Evolutionary conservation across 2,113 vertebrate species (phyloP).

Genomic region (Hassar affinis): DNA sequence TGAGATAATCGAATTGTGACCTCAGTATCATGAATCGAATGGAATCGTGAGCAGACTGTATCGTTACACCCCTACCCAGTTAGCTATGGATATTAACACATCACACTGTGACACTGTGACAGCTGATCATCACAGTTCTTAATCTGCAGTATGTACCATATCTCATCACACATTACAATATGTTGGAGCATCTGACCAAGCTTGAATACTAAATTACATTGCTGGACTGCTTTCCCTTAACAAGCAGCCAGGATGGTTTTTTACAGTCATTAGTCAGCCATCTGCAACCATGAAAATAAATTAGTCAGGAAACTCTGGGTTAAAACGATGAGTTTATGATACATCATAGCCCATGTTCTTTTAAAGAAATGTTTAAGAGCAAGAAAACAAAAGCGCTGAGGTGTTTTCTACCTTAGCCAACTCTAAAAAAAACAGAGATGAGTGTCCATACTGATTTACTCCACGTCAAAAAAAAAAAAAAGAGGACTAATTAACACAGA

Average conservation of each 20-base stretch:
- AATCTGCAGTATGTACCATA: not conserved
- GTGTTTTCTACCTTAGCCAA: not conserved
- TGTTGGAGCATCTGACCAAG: not conserved
- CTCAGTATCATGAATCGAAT: too few species aligned
- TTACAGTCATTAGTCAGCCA: not conserved
- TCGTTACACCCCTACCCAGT: too few species aligned
- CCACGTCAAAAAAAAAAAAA: not conserved
- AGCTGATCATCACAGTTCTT: not conserved
- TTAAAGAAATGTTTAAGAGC: not conserved
- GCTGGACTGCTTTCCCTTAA: not conserved
- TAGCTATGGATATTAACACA: not conserved
- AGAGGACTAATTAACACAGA: not conserved
- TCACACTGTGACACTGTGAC: not conserved
- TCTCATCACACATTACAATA: not conserved
- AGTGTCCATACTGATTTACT: not conserved
- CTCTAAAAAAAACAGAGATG: not conserved
- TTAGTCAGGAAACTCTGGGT: not conserved
- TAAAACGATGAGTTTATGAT: not conserved
- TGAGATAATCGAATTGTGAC: too few species aligned
- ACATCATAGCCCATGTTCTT: not conserved
- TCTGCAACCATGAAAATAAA: not conserved
- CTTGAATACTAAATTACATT: not conserved
- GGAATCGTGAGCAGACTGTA: too few species aligned
- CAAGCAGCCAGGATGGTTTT: not conserved
- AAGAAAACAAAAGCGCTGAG: conserved; percentile 9